Evolutionary conservation across 2,113 vertebrate genomes (phyloP).

Genomic region (Sylvicapra grimmia): DNA sequence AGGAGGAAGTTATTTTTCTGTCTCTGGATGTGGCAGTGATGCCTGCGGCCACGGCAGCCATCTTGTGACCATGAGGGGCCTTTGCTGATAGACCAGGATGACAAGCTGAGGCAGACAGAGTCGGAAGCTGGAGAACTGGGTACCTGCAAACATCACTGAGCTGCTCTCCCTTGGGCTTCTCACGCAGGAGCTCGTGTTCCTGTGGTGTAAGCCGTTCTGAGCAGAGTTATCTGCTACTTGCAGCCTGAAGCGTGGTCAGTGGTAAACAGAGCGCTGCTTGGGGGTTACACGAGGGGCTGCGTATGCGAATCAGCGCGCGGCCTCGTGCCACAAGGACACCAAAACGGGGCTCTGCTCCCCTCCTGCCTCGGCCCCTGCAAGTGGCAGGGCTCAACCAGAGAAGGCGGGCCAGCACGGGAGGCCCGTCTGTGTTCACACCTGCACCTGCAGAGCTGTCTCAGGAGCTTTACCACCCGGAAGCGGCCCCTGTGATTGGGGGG

Average conservation of each 20-base stretch:
- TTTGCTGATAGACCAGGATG: neutral
- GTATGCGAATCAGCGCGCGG: accelerated
- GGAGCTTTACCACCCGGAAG: neutral
- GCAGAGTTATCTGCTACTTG: neutral
- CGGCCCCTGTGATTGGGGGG: too few species aligned
- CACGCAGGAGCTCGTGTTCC: neutral
- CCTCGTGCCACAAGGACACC: neutral
- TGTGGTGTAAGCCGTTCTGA: neutral
- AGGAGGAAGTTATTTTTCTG: neutral
- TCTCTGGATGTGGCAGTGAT: neutral
- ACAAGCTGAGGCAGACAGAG: neutral
- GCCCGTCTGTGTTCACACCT: accelerated
- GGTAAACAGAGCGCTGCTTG: neutral
- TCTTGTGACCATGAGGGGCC: neutral
- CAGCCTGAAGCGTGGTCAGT: neutral
- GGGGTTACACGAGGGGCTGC: neutral
- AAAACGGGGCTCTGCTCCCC: neutral
- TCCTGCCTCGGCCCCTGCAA: neutral
- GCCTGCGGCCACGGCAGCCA: neutral
- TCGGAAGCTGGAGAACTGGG: neutral
- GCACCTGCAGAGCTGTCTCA: neutral
- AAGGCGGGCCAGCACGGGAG: neutral
- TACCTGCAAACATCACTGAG: neutral
- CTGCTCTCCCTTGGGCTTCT: neutral
- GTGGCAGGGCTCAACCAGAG: neutral